Evolutionary conservation across 2,888 invertebrate genomes (phyloP).

Genomic region (Galerucella pusilla): DNA sequence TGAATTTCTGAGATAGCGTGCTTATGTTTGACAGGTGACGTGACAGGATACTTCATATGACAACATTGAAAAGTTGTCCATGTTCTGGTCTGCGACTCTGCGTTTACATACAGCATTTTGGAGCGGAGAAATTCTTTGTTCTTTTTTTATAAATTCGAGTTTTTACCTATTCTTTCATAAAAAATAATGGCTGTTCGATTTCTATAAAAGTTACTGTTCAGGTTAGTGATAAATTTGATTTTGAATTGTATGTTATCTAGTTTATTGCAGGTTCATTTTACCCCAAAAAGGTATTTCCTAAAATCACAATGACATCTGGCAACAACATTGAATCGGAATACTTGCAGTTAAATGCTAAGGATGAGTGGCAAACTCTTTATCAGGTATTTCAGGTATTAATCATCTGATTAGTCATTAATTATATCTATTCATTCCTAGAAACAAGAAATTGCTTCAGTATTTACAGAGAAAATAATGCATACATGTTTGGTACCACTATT

Average conservation of each 20-base stretch:
- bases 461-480: background rate
- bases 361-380: conserved; percentile 78
- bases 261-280: conserved; percentile 32
- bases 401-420: conserved; percentile 1
- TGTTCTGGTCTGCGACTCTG: conserved; percentile 24
- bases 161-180: conserved; percentile 51
- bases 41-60: conserved; percentile 11
- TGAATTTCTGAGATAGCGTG: background rate
- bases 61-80: conserved; percentile 16
- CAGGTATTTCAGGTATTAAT: conserved; percentile 78
- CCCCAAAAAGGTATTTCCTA: conserved; percentile 32
- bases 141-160: conserved; percentile 36
- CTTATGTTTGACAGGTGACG: conserved; percentile 14
- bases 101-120: conserved; percentile 34
- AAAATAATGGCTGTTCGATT: conserved; percentile 58
- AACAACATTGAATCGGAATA: conserved; percentile 79
- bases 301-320: conserved; percentile 57
- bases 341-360: conserved; percentile 74
- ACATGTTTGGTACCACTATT: background rate
- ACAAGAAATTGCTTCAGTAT: background rate
- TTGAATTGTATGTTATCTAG: conserved; percentile 7
- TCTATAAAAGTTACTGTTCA: conserved; percentile 45
- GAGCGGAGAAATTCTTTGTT: conserved; percentile 38
- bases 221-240: conserved; percentile 20
- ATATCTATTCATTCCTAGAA: background rate